Evolutionary conservation across 2,888 invertebrate species (phyloP), one percentile per base, ranked within the genome.

Genomic region (Patella caerulea): DNA sequence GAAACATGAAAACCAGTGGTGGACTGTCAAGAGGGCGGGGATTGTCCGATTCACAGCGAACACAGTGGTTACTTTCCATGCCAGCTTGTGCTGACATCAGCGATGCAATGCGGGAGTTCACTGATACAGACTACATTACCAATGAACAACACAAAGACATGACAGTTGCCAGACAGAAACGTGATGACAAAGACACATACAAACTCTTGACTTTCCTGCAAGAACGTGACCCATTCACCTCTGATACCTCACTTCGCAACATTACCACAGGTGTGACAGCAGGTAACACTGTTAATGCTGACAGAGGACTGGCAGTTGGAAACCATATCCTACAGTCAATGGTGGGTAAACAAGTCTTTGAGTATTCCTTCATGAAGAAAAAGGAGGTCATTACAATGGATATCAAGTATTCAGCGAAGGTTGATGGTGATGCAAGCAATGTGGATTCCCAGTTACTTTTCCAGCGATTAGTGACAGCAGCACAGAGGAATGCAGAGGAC

Each of bases 241-340:
- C 24, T 24, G 24, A 24, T 24, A 24, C 24, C 24, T 24, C 24
- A 24, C 77, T 84, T 11, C 59, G 78, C 24, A 84, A 73, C 72
- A 81, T 84, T 34, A 72, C 75, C 17, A 81, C 78, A 65, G 84
- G 84, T 55, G 78, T 83, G 9, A 65, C 54, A 53, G 84, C 82
- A n/a, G 78, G 75, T 52, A 56, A 14, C 12, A 11, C 73, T 3
- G 76, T 72, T 14, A 83, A 82, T 74, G 76, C 55, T 52, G 78
- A 83, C 54, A 74, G 72, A 15, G 83, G 82, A 12, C 53, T 75
- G 29, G 34, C 54, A 17, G 71, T 80, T 72, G 84, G 83, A 14
- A 17, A n/a, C n/a, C 56, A 53, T 5, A 82, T 83, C 5, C 55
- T 81, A 7, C 59, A 72, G n/a, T 45, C 54, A 15, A 82, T 83